Evolutionary conservation across 2,113 vertebrate species (phyloP), one percentile per base, ranked within the genome.

Genomic region (Tyrannus savana): DNA sequence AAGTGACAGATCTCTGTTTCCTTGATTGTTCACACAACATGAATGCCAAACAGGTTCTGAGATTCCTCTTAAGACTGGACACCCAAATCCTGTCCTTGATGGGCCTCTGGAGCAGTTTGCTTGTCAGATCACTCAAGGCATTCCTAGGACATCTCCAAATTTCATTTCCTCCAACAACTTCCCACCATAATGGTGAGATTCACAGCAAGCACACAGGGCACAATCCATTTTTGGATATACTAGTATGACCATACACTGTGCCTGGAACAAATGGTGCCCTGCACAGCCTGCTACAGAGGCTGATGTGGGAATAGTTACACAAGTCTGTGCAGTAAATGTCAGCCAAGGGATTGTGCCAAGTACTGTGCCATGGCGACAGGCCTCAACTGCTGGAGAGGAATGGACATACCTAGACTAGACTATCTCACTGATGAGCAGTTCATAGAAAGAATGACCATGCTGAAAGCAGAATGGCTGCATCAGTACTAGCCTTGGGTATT

Each of bases 401-500:
- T 0, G 3, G 44, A 13, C 55, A 39, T 11, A 58, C n/a, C 60
- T 39, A 22, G 21, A 42, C 44, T 7, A 73, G n/a, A 24, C 39
- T 58, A 30, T 63, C 59, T 63, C 66, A 73, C 19, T 10, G 16
- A 82, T 19, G 10, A 78, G 30, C 42, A 77, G 30, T 33, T 82
- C 42, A 73, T 2, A 62, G 27, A 33, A n/a, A 83, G 62, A 30
- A 47, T 0, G 1, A 86, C 23, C 2, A 0, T 12, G 31, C n/a
- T 63, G 71, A 18, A 82, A 68, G 44, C 39, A 21, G n/a, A 81
- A 42, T 6, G 13, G 52, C 37, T 77, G 24, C n/a, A 74, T 27
- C 42, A 41, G 66, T 47, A 58, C 30, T 47, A 73, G 47, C 37
- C 19, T 63, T 52, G 14, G 16, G 14, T 47, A 82, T 5, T 52